A percentile compares a stretch with the other conserved stretches of the same genome.
Evolutionary conservation across 2,888 invertebrate genomes (phyloP).

Genomic region (Drosophila siamana): DNA sequence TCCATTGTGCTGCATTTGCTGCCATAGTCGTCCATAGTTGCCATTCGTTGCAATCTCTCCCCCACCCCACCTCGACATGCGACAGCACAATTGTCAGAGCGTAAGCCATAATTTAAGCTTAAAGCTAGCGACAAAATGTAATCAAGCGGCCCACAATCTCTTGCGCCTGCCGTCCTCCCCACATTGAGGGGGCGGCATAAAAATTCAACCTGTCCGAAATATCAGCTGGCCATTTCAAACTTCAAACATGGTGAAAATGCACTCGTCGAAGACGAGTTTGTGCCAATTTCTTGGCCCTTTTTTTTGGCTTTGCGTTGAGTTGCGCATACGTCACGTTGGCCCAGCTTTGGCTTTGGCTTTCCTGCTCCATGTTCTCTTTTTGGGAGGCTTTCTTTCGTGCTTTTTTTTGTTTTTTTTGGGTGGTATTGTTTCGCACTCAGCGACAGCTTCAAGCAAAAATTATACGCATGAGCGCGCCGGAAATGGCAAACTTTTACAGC

Average conservation of each 20-base stretch:
- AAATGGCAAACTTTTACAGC: conserved; percentile 78
- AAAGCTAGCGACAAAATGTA: conserved; percentile 52
- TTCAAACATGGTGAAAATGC: conserved; percentile 35
- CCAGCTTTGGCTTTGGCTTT: conserved; percentile 17
- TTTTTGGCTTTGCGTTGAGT: conserved; percentile 46
- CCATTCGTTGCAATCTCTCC: conserved; percentile 43
- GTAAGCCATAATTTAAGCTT: conserved; percentile 76
- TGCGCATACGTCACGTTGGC: conserved; percentile 71
- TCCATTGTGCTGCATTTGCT: conserved; percentile 5
- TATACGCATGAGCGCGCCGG: conserved; percentile 81
- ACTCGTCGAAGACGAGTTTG: conserved; percentile 24
- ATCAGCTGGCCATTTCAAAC: conserved; percentile 37
- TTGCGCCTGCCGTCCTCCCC: neutral
- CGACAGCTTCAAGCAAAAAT: conserved; percentile 79
- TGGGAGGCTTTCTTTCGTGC: conserved; percentile 3
- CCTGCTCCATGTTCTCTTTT: neutral
- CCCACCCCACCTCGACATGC: neutral
- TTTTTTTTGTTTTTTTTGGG: conserved; percentile 29
- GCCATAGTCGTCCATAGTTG: conserved; percentile 61
- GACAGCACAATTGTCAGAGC: conserved; percentile 71
- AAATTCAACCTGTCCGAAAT: conserved; percentile 49
- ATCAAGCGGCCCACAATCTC: conserved; percentile 32
- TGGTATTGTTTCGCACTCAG: conserved; percentile 73
- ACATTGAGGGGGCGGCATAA: conserved; percentile 21
- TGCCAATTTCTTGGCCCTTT: conserved; percentile 31